Evolutionary conservation across 1,140 invertebrate genomes (phyloP).

Genomic region (Pachypeltis micranthus): DNA sequence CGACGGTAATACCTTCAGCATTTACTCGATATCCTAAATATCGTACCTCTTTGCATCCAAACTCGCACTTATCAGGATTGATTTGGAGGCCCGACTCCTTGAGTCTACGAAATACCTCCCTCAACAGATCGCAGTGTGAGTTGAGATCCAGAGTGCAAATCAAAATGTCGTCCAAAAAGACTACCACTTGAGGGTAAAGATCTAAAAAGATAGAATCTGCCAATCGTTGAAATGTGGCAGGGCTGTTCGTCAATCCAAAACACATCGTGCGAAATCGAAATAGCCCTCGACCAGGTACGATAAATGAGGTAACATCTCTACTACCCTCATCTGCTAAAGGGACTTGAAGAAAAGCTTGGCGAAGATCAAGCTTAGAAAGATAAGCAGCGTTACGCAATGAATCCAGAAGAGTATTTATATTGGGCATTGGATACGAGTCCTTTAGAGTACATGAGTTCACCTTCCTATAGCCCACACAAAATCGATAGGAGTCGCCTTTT

Average conservation of each 20-base stretch:
- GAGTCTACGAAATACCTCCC: slow-evolving; percentile 12
- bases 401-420: slow-evolving; percentile 11
- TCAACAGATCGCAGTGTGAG: not conserved
- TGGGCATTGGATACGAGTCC: slow-evolving; percentile 22
- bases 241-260: slow-evolving; percentile 35
- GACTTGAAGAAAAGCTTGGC: slow-evolving; percentile 33
- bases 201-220: slow-evolving; percentile 21
- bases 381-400: slow-evolving; percentile 28
- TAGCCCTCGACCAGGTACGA: slow-evolving; percentile 5
- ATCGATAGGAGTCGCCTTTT: slow-evolving; percentile 27
- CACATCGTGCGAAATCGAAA: slow-evolving; percentile 35
- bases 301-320: not conserved
- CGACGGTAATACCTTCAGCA: not conserved
- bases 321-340: slow-evolving; percentile 19
- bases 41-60: not conserved
- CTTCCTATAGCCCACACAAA: slow-evolving; percentile 24
- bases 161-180: slow-evolving; percentile 33
- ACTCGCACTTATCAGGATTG: not conserved
- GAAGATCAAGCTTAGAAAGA: slow-evolving; percentile 31
- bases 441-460: slow-evolving; percentile 17
- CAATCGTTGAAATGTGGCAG: slow-evolving; percentile 24
- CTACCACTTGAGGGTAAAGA: slow-evolving; percentile 27
- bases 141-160: slow-evolving; percentile 15
- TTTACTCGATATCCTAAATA: not conserved
- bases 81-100: not conserved